Evolutionary conservation across 2,113 vertebrate species (phyloP).

Genomic region (Seriola dumerili): DNA sequence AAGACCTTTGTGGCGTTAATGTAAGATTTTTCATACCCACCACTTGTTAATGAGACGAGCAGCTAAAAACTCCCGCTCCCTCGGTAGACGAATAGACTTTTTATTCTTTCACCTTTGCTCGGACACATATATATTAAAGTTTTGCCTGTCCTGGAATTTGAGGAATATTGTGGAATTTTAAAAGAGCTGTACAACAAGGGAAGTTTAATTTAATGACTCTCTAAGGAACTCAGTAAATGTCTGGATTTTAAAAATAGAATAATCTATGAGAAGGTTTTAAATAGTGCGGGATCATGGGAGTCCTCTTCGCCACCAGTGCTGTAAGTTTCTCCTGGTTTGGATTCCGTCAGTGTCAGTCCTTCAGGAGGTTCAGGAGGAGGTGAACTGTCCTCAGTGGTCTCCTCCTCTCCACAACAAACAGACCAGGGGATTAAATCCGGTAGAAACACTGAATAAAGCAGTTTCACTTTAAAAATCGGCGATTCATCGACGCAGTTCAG

Average conservation of each 20-base stretch:
- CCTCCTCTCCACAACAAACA: no score
- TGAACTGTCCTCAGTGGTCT: no score
- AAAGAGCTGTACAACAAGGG: background rate
- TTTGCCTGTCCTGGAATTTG: background rate
- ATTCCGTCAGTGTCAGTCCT: no score
- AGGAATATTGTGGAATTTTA: background rate
- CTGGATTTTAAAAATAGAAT: background rate
- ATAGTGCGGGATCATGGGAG: no score
- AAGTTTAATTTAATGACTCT: background rate
- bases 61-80: constrained; percentile 13
- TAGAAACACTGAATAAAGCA: no score
- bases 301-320: no score
- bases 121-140: background rate
- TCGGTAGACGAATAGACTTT: background rate
- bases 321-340: no score
- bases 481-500: no score
- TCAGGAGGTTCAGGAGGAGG: no score
- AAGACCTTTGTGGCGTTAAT: constrained; percentile 1
- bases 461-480: no score
- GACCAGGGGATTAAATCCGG: no score
- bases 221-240: background rate
- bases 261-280: background rate
- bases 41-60: constrained; percentile 19
- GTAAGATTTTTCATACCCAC: constrained; percentile 4
- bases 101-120: constrained; percentile 10